Evolutionary conservation across 2,797 vertebrate species (phyloP).

Genomic region (Acipenser ruthenus): DNA sequence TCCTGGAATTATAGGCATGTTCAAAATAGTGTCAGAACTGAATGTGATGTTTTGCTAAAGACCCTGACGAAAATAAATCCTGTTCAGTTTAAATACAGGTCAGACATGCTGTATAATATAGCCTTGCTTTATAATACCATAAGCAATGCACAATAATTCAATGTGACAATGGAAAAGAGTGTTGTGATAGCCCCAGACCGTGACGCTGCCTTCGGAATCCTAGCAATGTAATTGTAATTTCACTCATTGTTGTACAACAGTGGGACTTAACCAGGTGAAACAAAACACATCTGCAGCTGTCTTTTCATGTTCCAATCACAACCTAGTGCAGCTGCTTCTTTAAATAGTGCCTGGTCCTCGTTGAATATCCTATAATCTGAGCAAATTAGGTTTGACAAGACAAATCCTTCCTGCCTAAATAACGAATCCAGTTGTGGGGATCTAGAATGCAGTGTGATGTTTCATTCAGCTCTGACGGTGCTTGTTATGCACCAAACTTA

Average conservation of each 20-base stretch:
- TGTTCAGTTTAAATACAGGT: too few species aligned
- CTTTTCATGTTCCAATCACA: background rate
- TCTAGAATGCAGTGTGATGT: background rate
- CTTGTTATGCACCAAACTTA: background rate
- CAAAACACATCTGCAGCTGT: background rate
- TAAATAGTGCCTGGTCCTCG: background rate
- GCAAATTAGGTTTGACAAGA: conserved; percentile 17
- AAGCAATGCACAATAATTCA: too few species aligned
- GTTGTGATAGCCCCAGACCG: too few species aligned
- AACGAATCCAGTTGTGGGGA: background rate
- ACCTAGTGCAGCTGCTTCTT: background rate
- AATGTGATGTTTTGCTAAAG: too few species aligned
- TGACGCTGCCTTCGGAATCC: background rate
- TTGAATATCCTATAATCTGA: background rate
- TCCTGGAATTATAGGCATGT: too few species aligned
- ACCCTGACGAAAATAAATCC: too few species aligned
- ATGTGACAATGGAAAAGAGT: too few species aligned
- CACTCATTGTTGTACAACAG: too few species aligned
- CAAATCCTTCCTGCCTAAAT: conserved; percentile 9
- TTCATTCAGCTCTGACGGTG: background rate
- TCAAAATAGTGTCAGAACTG: too few species aligned
- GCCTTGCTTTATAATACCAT: too few species aligned
- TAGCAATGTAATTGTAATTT: background rate
- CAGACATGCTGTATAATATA: too few species aligned
- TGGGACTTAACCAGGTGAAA: background rate